These are phyloP conservation scores for Drosophila nigrodunni DNA, from an alignment of 1,140 invertebrate genomes.

Conservation along the genomic window DNA sequence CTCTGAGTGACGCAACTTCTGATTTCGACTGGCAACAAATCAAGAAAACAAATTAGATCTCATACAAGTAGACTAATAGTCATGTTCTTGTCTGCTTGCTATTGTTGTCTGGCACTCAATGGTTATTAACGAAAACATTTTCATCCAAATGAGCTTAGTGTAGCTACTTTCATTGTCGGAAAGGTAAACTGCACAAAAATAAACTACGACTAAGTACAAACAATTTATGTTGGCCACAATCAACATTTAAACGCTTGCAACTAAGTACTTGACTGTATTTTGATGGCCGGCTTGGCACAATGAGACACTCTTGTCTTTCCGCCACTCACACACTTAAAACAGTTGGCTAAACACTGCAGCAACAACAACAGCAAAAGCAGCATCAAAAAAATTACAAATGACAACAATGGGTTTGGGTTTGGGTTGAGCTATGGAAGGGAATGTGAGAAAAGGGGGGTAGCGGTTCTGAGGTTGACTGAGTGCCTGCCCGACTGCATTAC, in stretches of 20 bases:
- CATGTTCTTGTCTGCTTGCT: neutral
- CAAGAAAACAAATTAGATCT: constrained; percentile 26
- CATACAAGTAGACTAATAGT: constrained; percentile 17
- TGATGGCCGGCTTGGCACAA: constrained; percentile 64
- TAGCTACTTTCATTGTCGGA: neutral
- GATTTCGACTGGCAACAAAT: constrained; percentile 14
- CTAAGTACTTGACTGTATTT: constrained; percentile 70
- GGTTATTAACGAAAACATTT: constrained; percentile 20
- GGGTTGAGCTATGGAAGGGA: neutral
- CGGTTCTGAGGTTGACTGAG: constrained; percentile 68
- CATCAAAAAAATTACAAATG: constrained; percentile 63
- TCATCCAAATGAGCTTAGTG: constrained; percentile 17
- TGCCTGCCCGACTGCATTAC: constrained; percentile 72
- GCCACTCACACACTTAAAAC: constrained; percentile 48
- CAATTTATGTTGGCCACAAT: constrained; percentile 55
- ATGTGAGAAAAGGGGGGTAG: neutral
- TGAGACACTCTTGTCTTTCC: constrained; percentile 78
- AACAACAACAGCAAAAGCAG: constrained; percentile 5
- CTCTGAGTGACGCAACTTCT: neutral
- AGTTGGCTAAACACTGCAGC: constrained; percentile 67
- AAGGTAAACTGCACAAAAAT: neutral
- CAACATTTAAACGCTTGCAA: constrained; percentile 74
- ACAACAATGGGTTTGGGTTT: constrained; percentile 41
- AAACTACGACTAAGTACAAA: constrained; percentile 16
- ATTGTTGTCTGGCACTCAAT: constrained; percentile 13